A percentile compares a stretch with the other conserved stretches of the same genome.
phyloP scores from a whole-genome alignment of 2,113 vertebrate species.

The Mustela nigripes region DNA sequence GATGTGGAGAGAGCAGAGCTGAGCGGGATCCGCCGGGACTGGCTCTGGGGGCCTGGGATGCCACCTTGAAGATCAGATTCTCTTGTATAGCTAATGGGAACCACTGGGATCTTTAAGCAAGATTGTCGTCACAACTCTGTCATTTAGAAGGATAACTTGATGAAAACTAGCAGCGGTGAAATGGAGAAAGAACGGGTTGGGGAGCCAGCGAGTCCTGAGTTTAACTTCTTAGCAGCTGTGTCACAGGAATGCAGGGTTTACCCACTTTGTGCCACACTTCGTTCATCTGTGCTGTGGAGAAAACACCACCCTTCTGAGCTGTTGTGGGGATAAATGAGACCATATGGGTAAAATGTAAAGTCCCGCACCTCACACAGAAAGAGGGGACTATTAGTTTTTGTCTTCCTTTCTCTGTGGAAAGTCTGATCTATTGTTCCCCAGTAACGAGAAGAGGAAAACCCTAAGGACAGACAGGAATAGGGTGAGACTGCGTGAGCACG shows the following conservation, averaged over 20 bases:
- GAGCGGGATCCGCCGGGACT: rapidly evolving
- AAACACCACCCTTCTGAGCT: too few relatives aligned
- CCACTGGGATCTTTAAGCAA: neutral
- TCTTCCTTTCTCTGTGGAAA: neutral
- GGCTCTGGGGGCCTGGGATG: too few relatives aligned
- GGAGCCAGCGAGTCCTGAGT: neutral
- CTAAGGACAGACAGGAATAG: too few relatives aligned
- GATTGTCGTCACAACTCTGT: rapidly evolving
- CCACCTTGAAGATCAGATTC: rapidly evolving
- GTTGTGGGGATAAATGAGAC: neutral
- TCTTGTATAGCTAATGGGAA: neutral
- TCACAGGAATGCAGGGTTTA: too few relatives aligned
- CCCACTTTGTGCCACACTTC: rapidly evolving
- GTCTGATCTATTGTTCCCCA: too few relatives aligned
- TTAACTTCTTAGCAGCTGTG: neutral
- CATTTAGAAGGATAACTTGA: neutral
- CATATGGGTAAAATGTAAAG: rapidly evolving
- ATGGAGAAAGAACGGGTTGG: rapidly evolving
- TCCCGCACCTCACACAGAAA: neutral
- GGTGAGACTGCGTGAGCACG: rapidly evolving
- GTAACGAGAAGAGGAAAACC: neutral
- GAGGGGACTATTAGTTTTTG: rapidly evolving
- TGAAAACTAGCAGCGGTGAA: rapidly evolving
- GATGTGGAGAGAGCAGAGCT: rapidly evolving
- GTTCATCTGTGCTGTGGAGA: too few relatives aligned